Conservation (phyloP, 2,113 vertebrate species). For the Clarias batrachus region DNA sequence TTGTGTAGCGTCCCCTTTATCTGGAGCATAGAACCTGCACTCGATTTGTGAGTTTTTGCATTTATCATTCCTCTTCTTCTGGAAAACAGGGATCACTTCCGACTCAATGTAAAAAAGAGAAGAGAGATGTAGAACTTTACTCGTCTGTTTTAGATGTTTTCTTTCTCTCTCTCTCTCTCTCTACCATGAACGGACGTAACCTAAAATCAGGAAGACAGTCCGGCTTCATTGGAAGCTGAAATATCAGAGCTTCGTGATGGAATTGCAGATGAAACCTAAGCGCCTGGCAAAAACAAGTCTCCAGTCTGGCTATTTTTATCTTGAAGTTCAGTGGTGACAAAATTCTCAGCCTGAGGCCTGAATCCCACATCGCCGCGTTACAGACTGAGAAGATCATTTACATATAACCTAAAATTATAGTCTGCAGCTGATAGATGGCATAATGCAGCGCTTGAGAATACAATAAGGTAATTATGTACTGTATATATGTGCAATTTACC, state of each 20-base stretch:
- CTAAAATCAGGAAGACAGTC: conserved; percentile 8
- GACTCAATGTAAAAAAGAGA: background rate
- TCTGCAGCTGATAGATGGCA: background rate
- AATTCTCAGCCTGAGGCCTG: conserved; percentile 23
- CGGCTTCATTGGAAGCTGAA: background rate
- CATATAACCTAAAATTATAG: background rate
- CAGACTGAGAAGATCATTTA: conserved; percentile 18
- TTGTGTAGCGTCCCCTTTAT: conserved; percentile 10
- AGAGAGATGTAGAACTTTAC: background rate
- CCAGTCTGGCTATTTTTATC: conserved; percentile 12
- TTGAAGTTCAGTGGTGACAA: conserved; percentile 40
- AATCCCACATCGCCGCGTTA: background rate
- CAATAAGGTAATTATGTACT: background rate
- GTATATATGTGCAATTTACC: background rate
- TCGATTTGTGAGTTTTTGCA: background rate
- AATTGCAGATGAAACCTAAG: conserved; percentile 15
- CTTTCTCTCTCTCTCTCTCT: background rate
- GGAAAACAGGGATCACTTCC: background rate
- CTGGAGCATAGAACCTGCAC: background rate
- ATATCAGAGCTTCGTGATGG: conserved; percentile 9
- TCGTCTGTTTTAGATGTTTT: background rate
- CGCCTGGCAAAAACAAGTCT: conserved; percentile 23
- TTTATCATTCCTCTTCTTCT: background rate
- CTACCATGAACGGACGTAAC: background rate
- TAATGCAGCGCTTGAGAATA: background rate